Percentiles rank a stretch among this genome's conserved stretches.
Conservation (phyloP, 2,888 invertebrate genomes). For the Melanchra persicariae region DNA sequence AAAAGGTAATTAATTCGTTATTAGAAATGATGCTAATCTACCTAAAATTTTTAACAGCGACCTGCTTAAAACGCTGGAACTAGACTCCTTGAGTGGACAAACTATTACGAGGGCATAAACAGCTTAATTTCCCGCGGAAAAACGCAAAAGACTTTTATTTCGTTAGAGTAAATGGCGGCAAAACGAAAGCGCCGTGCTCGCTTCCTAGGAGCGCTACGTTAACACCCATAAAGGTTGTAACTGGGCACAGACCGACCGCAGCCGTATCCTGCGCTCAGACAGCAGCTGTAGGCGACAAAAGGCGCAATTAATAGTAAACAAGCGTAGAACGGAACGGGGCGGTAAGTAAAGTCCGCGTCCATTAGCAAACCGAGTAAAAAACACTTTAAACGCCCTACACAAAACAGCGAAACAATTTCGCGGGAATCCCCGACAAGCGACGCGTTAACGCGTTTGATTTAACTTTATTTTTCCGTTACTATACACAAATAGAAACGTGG, state of each 20-base stretch:
- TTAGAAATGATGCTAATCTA: neutral
- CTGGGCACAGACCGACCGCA: conserved; percentile 70
- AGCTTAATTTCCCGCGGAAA: conserved; percentile 53
- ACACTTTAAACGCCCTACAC: conserved; percentile 75
- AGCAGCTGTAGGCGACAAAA: conserved; percentile 85
- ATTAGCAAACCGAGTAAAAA: conserved; percentile 79
- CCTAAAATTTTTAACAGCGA: neutral
- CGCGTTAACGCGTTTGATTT: conserved; percentile 84
- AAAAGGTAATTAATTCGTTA: neutral
- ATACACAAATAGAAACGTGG: conserved; percentile 69
- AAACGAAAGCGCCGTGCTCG: conserved; percentile 60
- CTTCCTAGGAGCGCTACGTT: conserved; percentile 64
- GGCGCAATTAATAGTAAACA: conserved; percentile 88
- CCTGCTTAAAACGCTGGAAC: neutral
- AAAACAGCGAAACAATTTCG: conserved; percentile 83
- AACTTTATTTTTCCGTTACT: conserved; percentile 79
- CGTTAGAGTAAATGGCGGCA: conserved; percentile 58
- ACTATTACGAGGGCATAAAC: conserved; percentile 43
- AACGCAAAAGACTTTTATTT: conserved; percentile 41
- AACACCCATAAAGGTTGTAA: conserved; percentile 72
- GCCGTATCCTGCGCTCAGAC: conserved; percentile 69
- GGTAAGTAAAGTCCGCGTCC: conserved; percentile 83
- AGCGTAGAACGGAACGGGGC: conserved; percentile 77
- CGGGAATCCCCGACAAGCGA: conserved; percentile 79
- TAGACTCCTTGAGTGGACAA: conserved; percentile 18